Evolutionary conservation across 2,888 invertebrate species (phyloP), one percentile per base, ranked within the genome.

Genomic region (Penaeus monodon): DNA sequence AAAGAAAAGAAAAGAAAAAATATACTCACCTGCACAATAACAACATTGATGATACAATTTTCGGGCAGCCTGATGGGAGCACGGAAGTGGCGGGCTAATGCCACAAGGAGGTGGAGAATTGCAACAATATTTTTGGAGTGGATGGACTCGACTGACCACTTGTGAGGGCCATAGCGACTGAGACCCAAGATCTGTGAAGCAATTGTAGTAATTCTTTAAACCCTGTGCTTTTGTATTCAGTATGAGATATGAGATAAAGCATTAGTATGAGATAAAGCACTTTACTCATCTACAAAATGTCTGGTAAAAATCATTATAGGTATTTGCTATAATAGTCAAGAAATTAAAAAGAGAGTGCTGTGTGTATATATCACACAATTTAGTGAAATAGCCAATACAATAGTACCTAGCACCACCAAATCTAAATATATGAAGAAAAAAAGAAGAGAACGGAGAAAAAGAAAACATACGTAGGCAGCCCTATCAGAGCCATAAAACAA

Each of bases 81-180:
- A 68, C 99, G 94, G 92, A 98, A 99, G 93, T 98, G 97, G 79
- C 99, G 82, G 33, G 89, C 99, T 88, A 99, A 92, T 0, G 97
- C 96, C 24, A 99, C 99, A 91, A 99, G 92, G 65, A 99, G 93
- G 93, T 99, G 99, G 84, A 99, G 93, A 91, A 99, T 99, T 1
- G 99, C 96, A 12, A 99, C 97, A 90, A 99, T 94, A 92, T 99
- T 99, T 93, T 99, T 99, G 0, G 97, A 96, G 93, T 99, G 99
- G 73, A 99, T 95, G 65, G 96, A 96, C 92, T 99, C 99, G 0
- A 99, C 98, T 91, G 96, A 98, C 99, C 99, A 99, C 92, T 98
- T 98, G 85, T 95, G 95, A 81, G 96, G 96, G 22, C 95, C 95
- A 93, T 96, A 96, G 78, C 95, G 94, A 85, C 95, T 95, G 79